Base-by-base conservation (phyloP, 1,140 invertebrate genomes). In the Drosophila kepulauana region DNA sequence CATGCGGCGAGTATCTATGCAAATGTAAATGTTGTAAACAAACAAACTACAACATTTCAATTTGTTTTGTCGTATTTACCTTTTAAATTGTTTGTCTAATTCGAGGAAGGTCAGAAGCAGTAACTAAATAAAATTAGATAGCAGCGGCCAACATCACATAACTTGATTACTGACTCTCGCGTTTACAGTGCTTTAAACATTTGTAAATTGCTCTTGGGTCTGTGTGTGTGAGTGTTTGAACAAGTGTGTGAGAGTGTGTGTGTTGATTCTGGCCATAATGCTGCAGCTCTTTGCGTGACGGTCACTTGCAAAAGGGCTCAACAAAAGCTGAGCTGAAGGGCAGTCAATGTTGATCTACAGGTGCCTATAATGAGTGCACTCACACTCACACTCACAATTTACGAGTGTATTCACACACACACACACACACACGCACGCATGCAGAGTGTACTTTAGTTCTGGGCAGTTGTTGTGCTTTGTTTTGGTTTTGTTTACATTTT, bases 321-420 rank as follows among this genome's bases (percentile, higher is more conserved):
- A 87, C 25, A 52, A 52, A 52, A 52, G 71, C 85, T 79, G 25
- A 25, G 11, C 41, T 68, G 71, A 61, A 62, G 84, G 82, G 82
- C 86, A 76, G 84, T 76, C 82, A 86, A 86, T 86, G 82, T 67
- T 85, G 71, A 82, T 84, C 77, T 71, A 82, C 80, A 84, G 79
- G 81, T 76, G 73, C 72, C 66, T 64, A 72, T 71, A 77, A 69
- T 76, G 57, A 68, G 48, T 65, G 57, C 65, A 43, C 16, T 20
- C 25, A 59, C 58, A 16, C 52, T 30, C 63, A 43, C 62, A 25
- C 20, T 25, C 20, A 58, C 62, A 62, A 59, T 11, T 45, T n/a
- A 28, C 13, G 15, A 28, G 45, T 56, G 35, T 59, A 57, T 52
- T 51, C 51, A 64, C 43, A 57, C 51, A 28, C 43, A 45, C 57